phyloP scores from a whole-genome alignment of 1,140 invertebrate species.

The Physella acuta region DNA sequence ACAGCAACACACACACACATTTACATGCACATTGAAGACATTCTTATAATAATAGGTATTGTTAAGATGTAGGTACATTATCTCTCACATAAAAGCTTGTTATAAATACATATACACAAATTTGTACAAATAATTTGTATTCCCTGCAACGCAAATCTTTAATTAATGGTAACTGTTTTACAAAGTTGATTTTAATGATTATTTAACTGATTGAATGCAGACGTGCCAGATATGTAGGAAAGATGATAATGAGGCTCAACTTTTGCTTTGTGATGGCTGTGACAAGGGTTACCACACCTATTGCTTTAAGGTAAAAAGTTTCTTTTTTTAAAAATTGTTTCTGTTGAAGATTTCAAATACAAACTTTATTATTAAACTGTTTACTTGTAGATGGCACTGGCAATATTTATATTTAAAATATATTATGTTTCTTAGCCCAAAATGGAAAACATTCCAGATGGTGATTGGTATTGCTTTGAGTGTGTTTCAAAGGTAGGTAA shows the following conservation, averaged over 20 bases:
- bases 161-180: too few species aligned
- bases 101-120: neutral
- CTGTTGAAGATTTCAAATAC: too few species aligned
- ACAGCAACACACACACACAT: too few species aligned
- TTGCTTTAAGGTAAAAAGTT: constrained; percentile 76
- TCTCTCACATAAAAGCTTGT: too few species aligned
- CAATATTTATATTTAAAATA: constrained; percentile 1
- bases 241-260: constrained; percentile 93
- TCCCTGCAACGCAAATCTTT: too few species aligned
- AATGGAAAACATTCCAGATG: constrained; percentile 92
- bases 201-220: too few species aligned
- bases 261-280: constrained; percentile 93
- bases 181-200: constrained; percentile 52
- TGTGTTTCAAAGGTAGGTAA: constrained; percentile 89
- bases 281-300: constrained; percentile 98
- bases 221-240: constrained; percentile 95
- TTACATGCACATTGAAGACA: too few species aligned
- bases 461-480: constrained; percentile 96
- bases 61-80: too few species aligned
- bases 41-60: too few species aligned
- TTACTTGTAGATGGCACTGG: neutral
- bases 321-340: too few species aligned
- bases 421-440: constrained; percentile 67
- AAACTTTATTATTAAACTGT: too few species aligned
- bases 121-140: neutral